phyloP scores from a whole-genome alignment of 2,113 vertebrate species.

The Siniperca chuatsi region DNA sequence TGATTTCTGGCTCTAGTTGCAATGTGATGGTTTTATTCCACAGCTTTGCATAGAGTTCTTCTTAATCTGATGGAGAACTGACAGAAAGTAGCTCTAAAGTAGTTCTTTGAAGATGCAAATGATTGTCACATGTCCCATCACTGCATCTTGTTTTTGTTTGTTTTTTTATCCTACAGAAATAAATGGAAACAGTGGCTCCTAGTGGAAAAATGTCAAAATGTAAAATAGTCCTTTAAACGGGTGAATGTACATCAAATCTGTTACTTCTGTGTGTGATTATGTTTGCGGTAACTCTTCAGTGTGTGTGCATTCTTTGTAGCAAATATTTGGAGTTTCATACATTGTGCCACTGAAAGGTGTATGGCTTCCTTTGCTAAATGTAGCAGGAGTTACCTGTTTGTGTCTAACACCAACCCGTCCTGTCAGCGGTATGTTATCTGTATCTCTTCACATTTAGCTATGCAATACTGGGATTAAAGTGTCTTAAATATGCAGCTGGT shows the following conservation, averaged over 20 bases:
- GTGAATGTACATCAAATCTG: no score
- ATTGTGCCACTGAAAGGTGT: not conserved
- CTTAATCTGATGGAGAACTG: not conserved
- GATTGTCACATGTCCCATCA: not conserved
- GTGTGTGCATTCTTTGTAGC: not conserved
- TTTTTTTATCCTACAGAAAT: not conserved
- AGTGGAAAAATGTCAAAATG: not conserved
- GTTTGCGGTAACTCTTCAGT: not conserved
- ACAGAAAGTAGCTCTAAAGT: not conserved
- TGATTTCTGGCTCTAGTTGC: not conserved
- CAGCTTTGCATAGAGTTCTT: not conserved
- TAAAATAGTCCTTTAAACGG: not conserved
- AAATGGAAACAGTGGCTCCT: not conserved
- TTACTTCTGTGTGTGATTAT: not conserved
- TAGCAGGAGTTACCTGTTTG: not conserved
- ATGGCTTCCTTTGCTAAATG: not conserved
- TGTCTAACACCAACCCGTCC: not conserved
- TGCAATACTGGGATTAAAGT: not conserved
- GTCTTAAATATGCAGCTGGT: not conserved
- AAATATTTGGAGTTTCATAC: not conserved
- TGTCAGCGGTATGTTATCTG: not conserved
- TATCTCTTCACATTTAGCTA: not conserved
- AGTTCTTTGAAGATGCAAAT: not conserved
- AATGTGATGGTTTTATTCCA: not conserved
- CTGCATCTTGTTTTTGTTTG: no score